Percentiles rank a stretch among this genome's conserved stretches.
These are phyloP conservation scores for Serripes groenlandicus DNA, from an alignment of 2,888 invertebrate genomes.

Conservation along the genomic window DNA sequence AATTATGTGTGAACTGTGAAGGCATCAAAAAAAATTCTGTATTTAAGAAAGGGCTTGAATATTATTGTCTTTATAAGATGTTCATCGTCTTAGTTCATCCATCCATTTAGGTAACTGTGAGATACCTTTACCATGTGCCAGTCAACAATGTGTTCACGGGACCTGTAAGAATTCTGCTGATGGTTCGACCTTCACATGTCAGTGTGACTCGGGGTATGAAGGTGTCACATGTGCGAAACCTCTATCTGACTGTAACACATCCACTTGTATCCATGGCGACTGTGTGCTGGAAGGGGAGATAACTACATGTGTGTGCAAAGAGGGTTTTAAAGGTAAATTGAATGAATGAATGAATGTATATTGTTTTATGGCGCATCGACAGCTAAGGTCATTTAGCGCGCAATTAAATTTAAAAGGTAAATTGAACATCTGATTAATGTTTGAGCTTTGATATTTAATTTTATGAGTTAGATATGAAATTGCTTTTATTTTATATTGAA, in stretches of 20 bases:
- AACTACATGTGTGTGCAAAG: constrained; percentile 74
- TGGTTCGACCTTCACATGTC: constrained; percentile 59
- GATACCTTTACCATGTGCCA: constrained; percentile 53
- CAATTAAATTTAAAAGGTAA: too few relatives aligned
- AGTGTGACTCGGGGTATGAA: constrained; percentile 61
- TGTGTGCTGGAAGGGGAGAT: constrained; percentile 66
- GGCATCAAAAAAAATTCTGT: too few relatives aligned
- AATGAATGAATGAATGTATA: too few relatives aligned
- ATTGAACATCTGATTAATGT: too few relatives aligned
- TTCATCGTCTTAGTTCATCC: background rate
- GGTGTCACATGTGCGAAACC: constrained; percentile 67
- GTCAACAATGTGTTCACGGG: constrained; percentile 61
- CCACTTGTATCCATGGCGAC: constrained; percentile 78
- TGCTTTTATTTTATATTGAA: too few relatives aligned
- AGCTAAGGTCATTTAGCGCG: too few relatives aligned
- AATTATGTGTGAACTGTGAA: too few relatives aligned
- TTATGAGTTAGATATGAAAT: too few relatives aligned
- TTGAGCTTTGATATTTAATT: too few relatives aligned
- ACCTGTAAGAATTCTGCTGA: constrained; percentile 48
- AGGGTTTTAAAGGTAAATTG: constrained; percentile 77
- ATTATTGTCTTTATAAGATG: too few relatives aligned
- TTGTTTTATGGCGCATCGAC: too few relatives aligned
- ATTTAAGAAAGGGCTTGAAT: too few relatives aligned
- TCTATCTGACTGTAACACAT: constrained; percentile 68
- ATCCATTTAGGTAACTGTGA: constrained; percentile 55